Evolutionary conservation across 2,113 vertebrate species (phyloP).

Genomic region (Lagopus muta): DNA sequence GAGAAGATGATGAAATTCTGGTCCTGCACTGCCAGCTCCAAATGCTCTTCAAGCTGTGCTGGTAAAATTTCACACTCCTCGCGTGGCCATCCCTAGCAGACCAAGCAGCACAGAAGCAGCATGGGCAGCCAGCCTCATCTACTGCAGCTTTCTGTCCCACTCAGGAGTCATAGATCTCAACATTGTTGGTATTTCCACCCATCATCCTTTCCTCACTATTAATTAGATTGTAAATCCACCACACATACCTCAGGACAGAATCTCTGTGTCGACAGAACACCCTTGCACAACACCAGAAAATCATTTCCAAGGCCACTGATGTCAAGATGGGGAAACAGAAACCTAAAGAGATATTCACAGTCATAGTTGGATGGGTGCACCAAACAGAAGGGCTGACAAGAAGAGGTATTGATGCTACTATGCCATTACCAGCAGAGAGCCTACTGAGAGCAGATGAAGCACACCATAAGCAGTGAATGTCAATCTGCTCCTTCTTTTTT

Average conservation of each 20-base stretch:
- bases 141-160: background rate
- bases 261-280: background rate
- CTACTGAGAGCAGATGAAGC: background rate
- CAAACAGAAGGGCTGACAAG: background rate
- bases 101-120: background rate
- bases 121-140: background rate
- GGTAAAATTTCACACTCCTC: background rate
- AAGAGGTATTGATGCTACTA: background rate
- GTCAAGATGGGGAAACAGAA: background rate
- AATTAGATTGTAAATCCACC: constrained; percentile 2
- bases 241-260: background rate
- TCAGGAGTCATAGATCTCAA: background rate
- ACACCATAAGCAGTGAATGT: background rate
- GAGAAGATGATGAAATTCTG: constrained; percentile 25
- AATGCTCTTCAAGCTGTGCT: background rate
- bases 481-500: background rate
- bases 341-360: background rate
- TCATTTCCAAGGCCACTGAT: background rate
- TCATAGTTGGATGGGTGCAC: background rate
- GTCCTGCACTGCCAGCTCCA: background rate
- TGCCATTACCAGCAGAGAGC: background rate
- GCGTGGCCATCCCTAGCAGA: background rate
- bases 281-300: background rate
- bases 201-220: background rate
- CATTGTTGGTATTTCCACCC: background rate